Evolutionary conservation across 2,797 vertebrate species (phyloP).

Genomic region (Trachops cirrhosus): DNA sequence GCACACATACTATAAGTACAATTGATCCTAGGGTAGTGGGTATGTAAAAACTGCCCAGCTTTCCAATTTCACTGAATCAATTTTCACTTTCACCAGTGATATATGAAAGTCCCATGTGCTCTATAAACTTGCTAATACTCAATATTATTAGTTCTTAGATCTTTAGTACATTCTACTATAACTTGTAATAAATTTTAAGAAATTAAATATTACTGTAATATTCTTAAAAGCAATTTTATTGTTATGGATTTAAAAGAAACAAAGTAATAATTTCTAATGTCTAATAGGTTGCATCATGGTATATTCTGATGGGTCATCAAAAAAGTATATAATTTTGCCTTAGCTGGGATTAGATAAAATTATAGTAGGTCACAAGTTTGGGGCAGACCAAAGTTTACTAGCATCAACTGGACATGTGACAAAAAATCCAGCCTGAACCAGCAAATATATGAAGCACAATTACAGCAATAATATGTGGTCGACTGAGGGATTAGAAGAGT

Average conservation of each 20-base stretch:
- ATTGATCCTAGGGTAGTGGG: neutral
- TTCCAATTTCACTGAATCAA: neutral
- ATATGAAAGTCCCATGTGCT: neutral
- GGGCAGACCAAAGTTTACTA: neutral
- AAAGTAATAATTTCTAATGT: neutral
- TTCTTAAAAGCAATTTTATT: neutral
- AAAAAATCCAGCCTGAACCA: neutral
- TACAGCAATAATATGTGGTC: neutral
- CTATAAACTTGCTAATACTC: neutral
- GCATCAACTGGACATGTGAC: neutral
- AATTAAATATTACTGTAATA: neutral
- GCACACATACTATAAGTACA: neutral
- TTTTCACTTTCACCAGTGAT: neutral
- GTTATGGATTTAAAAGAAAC: neutral
- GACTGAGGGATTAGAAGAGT: neutral
- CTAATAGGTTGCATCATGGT: neutral
- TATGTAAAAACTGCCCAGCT: neutral
- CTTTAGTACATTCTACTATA: neutral
- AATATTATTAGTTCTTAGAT: neutral
- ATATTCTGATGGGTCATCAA: conserved; percentile 3
- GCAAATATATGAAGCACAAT: neutral
- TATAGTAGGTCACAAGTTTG: neutral
- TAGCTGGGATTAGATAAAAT: neutral
- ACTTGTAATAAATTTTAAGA: neutral
- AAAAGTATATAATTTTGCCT: neutral